A percentile compares a stretch with the other conserved stretches of the same genome.
Conservation (phyloP, 1,140 invertebrate genomes). For the Sitodiplosis mosellana region DNA sequence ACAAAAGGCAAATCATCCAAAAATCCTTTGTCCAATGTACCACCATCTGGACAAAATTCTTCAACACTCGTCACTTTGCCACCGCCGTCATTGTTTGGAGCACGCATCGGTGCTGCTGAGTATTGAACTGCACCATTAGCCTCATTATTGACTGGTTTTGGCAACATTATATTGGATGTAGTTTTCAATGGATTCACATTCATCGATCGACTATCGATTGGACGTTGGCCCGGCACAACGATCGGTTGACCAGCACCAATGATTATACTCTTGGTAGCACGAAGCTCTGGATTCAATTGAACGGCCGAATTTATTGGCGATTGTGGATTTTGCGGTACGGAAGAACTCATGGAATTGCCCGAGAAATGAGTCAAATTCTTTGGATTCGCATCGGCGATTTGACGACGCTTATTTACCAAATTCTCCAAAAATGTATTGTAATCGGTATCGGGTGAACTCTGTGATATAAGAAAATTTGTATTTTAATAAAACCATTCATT, state of each 20-base stretch:
- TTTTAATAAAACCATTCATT: constrained; percentile 3
- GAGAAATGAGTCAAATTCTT: constrained; percentile 20
- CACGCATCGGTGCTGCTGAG: too few relatives aligned
- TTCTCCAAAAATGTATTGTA: constrained; percentile 70
- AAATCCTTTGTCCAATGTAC: constrained; percentile 59
- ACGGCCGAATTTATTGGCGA: constrained; percentile 25
- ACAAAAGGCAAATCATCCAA: constrained; percentile 46
- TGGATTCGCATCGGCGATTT: constrained; percentile 40
- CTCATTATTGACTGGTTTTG: not conserved
- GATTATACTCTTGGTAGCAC: constrained; percentile 27
- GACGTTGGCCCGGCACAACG: not conserved
- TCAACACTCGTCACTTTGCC: constrained; percentile 41
- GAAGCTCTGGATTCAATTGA: constrained; percentile 15
- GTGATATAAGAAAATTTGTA: constrained; percentile 30
- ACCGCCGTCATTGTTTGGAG: constrained; percentile 10
- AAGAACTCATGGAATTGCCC: constrained; percentile 21
- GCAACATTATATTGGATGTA: not conserved
- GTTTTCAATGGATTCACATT: constrained; percentile 6
- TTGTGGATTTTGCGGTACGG: constrained; percentile 4
- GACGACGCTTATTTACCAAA: constrained; percentile 47
- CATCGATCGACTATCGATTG: not conserved
- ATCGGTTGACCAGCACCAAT: constrained; percentile 20
- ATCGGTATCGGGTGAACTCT: constrained; percentile 77
- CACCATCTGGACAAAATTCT: constrained; percentile 71
- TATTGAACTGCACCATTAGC: not conserved